Evolutionary conservation across 2,113 vertebrate genomes (phyloP).

Genomic region (Columba livia): DNA sequence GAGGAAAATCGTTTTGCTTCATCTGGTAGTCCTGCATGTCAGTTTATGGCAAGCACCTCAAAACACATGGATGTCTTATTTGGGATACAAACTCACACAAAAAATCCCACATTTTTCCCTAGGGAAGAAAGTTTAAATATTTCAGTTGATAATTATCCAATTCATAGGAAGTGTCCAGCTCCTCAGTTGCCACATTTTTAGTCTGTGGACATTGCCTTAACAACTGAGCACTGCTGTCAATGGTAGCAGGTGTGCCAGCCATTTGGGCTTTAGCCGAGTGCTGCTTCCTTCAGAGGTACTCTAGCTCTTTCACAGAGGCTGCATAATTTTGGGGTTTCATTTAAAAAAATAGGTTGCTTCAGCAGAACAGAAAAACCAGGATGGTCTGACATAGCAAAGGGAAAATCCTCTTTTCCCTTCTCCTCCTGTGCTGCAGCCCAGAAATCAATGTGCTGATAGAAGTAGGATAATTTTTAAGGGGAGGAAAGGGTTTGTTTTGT

Average conservation of each 20-base stretch:
- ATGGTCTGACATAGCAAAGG: not conserved
- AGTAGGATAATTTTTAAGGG: not conserved
- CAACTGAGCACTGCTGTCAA: accelerated
- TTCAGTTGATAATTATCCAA: not conserved
- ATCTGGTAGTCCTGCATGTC: not conserved
- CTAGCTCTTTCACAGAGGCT: accelerated
- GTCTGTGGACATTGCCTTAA: not conserved
- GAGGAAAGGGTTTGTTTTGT: not conserved
- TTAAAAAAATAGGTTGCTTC: not conserved
- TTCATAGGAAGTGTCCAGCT: not conserved
- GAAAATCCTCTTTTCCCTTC: not conserved
- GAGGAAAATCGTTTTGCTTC: not conserved
- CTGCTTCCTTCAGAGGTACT: not conserved
- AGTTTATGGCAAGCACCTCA: not conserved
- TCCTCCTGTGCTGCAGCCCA: not conserved
- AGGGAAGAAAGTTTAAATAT: not conserved
- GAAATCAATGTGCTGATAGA: not conserved
- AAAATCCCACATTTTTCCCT: not conserved
- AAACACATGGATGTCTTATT: not conserved
- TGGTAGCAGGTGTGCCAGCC: not conserved
- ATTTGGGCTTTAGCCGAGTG: not conserved
- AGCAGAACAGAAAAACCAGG: not conserved
- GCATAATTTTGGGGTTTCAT: not conserved
- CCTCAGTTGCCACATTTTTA: not conserved
- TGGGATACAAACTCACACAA: not conserved